Conservation (phyloP, 1,140 invertebrate genomes). For the Scaptomyza graminum region DNA sequence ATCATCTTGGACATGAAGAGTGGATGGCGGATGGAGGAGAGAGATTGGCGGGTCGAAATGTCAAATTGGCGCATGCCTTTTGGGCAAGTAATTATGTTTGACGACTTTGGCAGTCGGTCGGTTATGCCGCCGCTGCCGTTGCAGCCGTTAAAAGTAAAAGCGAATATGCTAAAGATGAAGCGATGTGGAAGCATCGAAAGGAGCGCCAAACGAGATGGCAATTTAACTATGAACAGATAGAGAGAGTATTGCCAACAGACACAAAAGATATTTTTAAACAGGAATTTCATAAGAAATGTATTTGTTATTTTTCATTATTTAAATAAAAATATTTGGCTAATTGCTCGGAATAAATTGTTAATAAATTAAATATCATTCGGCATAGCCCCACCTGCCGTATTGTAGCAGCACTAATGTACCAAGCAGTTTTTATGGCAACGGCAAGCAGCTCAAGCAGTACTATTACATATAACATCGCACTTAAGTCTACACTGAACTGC, state of each 20-base stretch:
- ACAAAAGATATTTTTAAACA: too few species aligned
- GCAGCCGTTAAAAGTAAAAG: constrained; percentile 28
- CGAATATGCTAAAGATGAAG: constrained; percentile 26
- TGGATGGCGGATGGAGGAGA: background rate
- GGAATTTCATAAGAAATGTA: too few species aligned
- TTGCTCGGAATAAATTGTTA: too few species aligned
- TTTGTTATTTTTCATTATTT: too few species aligned
- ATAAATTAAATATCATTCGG: too few species aligned
- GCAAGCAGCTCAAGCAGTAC: too few species aligned
- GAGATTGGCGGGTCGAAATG: constrained; percentile 35
- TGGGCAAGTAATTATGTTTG: constrained; percentile 77
- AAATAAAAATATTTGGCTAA: too few species aligned
- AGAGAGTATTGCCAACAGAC: background rate
- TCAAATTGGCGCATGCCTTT: constrained; percentile 71
- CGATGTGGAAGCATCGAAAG: background rate
- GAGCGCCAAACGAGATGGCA: background rate
- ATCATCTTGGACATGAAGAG: background rate
- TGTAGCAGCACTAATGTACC: background rate
- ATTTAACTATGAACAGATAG: background rate
- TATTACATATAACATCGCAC: too few species aligned
- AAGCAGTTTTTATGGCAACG: background rate
- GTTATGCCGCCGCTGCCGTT: constrained; percentile 2
- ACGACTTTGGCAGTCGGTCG: constrained; percentile 51
- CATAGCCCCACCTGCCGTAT: background rate
- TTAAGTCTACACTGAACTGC: too few species aligned